phyloP scores from a whole-genome alignment of 1,140 invertebrate species.

The Brachionus koreanus region DNA sequence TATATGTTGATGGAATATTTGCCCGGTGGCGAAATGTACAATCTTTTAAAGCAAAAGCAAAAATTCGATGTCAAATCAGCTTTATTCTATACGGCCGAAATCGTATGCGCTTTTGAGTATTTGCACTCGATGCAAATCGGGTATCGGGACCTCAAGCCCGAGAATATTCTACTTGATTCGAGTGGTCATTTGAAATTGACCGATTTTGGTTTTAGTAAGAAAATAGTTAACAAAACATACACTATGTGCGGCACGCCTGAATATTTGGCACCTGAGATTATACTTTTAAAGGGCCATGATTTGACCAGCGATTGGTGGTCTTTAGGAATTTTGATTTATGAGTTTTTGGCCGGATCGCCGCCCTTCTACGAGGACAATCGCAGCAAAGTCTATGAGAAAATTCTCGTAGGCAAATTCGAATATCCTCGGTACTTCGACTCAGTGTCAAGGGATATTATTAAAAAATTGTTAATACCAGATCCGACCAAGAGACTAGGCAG shows the following conservation, averaged over 20 bases:
- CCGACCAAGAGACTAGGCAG: constrained; percentile 14
- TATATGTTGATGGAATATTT: constrained; percentile 93
- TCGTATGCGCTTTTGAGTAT: constrained; percentile 86
- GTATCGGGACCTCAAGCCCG: constrained; percentile 76
- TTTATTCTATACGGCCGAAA: constrained; percentile 89
- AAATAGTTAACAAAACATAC: constrained; percentile 67
- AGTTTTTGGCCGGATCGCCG: constrained; percentile 77
- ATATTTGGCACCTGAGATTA: constrained; percentile 70
- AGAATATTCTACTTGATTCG: constrained; percentile 82
- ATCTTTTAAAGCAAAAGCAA: constrained; percentile 84
- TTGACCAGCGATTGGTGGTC: constrained; percentile 98
- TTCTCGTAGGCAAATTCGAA: constrained; percentile 82
- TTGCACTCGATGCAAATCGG: constrained; percentile 81
- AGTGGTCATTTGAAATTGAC: constrained; percentile 93
- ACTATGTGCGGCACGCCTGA: constrained; percentile 39
- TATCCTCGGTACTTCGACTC: constrained; percentile 65
- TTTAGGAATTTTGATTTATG: constrained; percentile 87
- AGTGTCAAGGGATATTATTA: constrained; percentile 5
- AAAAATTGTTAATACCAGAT: constrained; percentile 15
- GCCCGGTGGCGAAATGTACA: constrained; percentile 85
- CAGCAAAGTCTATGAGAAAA: constrained; percentile 92
- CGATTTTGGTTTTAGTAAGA: constrained; percentile 95
- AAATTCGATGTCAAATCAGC: constrained; percentile 75
- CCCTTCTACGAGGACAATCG: constrained; percentile 93
- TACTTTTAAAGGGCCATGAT: constrained; percentile 92